Percentiles rank a stretch among this genome's conserved stretches.
Evolutionary conservation across 2,113 vertebrate species (phyloP).

Genomic region (Eretmochelys imbricata): DNA sequence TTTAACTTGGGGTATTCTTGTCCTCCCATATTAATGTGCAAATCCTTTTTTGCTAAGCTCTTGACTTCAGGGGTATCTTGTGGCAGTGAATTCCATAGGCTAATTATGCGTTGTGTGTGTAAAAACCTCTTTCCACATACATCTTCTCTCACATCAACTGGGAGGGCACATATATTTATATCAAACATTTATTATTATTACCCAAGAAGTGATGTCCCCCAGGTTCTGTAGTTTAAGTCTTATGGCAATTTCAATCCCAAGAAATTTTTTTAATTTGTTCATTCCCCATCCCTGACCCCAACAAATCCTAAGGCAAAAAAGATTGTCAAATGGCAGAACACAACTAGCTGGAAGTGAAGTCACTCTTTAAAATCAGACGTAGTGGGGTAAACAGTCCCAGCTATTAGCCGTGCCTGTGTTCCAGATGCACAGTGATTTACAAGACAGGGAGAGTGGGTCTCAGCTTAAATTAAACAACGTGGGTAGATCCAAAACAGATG

Average conservation of each 20-base stretch:
- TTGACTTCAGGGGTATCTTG: not conserved
- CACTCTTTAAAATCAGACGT: conserved; percentile 25
- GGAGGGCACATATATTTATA: not conserved
- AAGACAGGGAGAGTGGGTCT: conserved; percentile 38
- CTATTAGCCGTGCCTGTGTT: not conserved
- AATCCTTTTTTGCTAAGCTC: not conserved
- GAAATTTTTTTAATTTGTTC: not conserved
- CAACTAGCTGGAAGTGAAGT: not conserved
- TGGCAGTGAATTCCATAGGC: not conserved
- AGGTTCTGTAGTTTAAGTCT: not conserved
- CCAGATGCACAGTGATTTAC: conserved; percentile 74
- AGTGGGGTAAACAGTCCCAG: conserved; percentile 31
- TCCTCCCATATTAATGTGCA: not conserved
- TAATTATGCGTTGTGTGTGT: not conserved
- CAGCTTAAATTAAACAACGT: conserved; percentile 19
- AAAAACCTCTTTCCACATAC: not conserved
- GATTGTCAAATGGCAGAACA: not conserved
- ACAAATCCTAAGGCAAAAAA: accelerated
- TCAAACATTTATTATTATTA: not conserved
- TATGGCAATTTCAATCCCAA: not conserved
- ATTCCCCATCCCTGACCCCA: not conserved
- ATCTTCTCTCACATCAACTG: not conserved
- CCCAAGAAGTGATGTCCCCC: not conserved
- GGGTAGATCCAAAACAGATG: conserved; percentile 82
- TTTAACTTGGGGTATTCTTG: not conserved